phyloP scores from a whole-genome alignment of 2,888 invertebrate species.

The Alloscopus bannaensis region DNA sequence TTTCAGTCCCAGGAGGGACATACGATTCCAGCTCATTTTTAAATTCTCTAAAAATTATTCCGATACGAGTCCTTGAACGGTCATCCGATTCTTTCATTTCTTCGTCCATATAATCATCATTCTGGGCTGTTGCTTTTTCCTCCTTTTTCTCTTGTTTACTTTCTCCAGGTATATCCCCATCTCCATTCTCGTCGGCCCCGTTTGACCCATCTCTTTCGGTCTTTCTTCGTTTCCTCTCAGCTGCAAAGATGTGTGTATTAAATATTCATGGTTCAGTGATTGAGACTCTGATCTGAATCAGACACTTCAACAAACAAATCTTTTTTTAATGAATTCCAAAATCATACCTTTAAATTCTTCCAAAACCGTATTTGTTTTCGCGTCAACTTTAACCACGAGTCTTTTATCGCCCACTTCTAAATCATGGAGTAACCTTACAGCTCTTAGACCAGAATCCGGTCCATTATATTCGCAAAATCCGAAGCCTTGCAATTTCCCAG shows the following conservation, averaged over 20 bases:
- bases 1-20: conserved; percentile 68
- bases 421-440: conserved; percentile 94
- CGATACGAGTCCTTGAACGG: conserved; percentile 85
- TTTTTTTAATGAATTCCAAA: conserved; percentile 19
- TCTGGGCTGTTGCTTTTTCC: conserved; percentile 54
- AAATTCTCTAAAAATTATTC: conserved; percentile 89
- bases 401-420: conserved; percentile 94
- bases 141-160: conserved; percentile 66
- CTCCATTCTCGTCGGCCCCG: conserved; percentile 66
- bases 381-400: conserved; percentile 96
- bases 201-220: conserved; percentile 75
- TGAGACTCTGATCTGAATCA: neutral
- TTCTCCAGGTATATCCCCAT: conserved; percentile 67
- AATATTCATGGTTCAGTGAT: conserved; percentile 3
- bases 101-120: conserved; percentile 83
- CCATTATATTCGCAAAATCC: conserved; percentile 98
- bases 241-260: conserved; percentile 46
- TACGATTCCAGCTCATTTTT: conserved; percentile 81
- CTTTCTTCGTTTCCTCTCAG: conserved; percentile 74
- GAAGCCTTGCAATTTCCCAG: conserved; percentile 82
- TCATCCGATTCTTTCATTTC: conserved; percentile 85
- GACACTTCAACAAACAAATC: neutral
- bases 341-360: conserved; percentile 87
- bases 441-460: conserved; percentile 95
- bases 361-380: conserved; percentile 95